Percentiles rank a stretch among this genome's conserved stretches.
Conservation (phyloP, 2,888 invertebrate species). For the Tridacna crocea region DNA sequence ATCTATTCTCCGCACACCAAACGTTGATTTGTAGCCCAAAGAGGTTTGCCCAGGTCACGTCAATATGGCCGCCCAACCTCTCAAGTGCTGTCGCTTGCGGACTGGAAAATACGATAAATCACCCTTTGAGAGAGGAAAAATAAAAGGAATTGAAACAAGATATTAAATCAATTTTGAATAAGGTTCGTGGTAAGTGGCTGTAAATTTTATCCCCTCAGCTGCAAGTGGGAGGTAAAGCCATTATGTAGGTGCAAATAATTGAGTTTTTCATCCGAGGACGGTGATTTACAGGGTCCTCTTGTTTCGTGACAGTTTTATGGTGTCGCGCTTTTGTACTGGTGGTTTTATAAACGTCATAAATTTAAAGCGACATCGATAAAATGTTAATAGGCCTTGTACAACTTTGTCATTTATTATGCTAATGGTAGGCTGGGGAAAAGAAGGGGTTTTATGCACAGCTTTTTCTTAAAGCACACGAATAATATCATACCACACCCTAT, state of each 20-base stretch:
- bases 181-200: slow-evolving; percentile 56
- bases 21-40: slow-evolving; percentile 54
- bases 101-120: slow-evolving; percentile 55
- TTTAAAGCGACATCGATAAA: slow-evolving; percentile 64
- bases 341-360: slow-evolving; percentile 65
- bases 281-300: slow-evolving; percentile 55
- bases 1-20: slow-evolving; percentile 53
- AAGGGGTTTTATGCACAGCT: neutral
- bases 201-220: slow-evolving; percentile 61
- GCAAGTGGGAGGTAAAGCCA: slow-evolving; percentile 60
- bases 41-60: slow-evolving; percentile 53
- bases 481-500: neutral
- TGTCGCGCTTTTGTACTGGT: slow-evolving; percentile 52
- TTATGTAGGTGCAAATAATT: slow-evolving; percentile 65
- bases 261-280: slow-evolving; percentile 59
- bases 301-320: slow-evolving; percentile 62
- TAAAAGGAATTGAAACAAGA: slow-evolving; percentile 58
- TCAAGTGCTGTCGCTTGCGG: slow-evolving; percentile 49
- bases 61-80: slow-evolving; percentile 60
- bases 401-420: slow-evolving; percentile 65
- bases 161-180: slow-evolving; percentile 63
- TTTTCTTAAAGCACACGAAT: neutral
- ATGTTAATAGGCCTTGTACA: slow-evolving; percentile 63
- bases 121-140: slow-evolving; percentile 39
- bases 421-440: slow-evolving; percentile 51